These are phyloP conservation scores for Eupithecia abbreviata DNA, from an alignment of 2,888 invertebrate genomes.

Conservation along the genomic window DNA sequence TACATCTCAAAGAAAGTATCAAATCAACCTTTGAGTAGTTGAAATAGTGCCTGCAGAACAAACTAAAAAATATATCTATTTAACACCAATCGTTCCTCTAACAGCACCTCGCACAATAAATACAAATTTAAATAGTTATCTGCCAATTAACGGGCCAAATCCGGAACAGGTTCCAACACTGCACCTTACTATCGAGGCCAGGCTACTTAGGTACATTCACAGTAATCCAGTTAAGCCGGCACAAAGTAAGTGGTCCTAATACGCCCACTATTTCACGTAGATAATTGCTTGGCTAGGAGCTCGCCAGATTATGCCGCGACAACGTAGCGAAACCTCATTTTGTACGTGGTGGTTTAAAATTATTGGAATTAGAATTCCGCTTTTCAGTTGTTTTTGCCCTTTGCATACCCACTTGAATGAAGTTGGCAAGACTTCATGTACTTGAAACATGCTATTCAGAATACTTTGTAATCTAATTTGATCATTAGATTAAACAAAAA, in stretches of 20 bases:
- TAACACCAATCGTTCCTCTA: neutral
- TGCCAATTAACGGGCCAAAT: slow-evolving; percentile 30
- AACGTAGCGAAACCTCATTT: slow-evolving; percentile 56
- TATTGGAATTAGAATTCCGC: slow-evolving; percentile 16
- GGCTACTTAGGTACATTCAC: slow-evolving; percentile 67
- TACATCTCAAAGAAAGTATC: neutral
- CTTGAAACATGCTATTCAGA: neutral
- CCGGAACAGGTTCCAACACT: slow-evolving; percentile 17
- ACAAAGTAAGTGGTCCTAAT: slow-evolving; percentile 78
- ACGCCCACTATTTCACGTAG: slow-evolving; percentile 77
- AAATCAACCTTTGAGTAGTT: neutral
- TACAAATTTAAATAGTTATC: neutral
- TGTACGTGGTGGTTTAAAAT: slow-evolving; percentile 45
- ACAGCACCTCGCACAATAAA: neutral
- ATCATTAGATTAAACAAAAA: no score
- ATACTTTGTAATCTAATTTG: no score
- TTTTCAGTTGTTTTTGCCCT: neutral
- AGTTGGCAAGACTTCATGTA: neutral
- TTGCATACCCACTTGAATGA: neutral
- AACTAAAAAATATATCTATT: neutral
- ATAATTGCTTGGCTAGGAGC: slow-evolving; percentile 76
- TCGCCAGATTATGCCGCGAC: slow-evolving; percentile 64
- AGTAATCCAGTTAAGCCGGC: slow-evolving; percentile 73
- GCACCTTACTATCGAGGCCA: slow-evolving; percentile 52
- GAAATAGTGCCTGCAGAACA: no score